A percentile compares a stretch with the other conserved stretches of the same genome.
These are phyloP conservation scores for Dolichomitus sp. DNA, from an alignment of 2,888 invertebrate genomes.

Conservation along the genomic window DNA sequence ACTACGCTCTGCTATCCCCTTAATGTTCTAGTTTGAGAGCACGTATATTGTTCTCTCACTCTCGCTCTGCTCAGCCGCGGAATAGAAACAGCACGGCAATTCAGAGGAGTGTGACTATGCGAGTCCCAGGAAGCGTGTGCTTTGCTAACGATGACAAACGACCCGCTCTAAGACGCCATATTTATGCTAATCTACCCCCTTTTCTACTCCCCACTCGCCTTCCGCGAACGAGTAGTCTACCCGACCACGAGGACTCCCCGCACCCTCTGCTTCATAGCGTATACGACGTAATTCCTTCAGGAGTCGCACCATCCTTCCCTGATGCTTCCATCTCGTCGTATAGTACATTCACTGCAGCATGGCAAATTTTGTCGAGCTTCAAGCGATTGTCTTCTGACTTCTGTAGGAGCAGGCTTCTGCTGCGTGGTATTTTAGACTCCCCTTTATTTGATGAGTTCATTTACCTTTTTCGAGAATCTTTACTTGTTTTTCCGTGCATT, in stretches of 20 bases:
- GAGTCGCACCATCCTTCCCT: slow-evolving; percentile 20
- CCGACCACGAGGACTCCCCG: slow-evolving; percentile 44
- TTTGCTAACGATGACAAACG: slow-evolving; percentile 86
- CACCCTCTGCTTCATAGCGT: slow-evolving; percentile 37
- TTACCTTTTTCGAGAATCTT: too few species aligned
- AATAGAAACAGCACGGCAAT: slow-evolving; percentile 81
- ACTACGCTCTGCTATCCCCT: slow-evolving; percentile 27
- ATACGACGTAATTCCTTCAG: slow-evolving; percentile 45
- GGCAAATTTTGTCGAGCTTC: slow-evolving; percentile 50
- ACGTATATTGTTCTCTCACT: slow-evolving; percentile 6
- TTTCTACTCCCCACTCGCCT: slow-evolving; percentile 21
- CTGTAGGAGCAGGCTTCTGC: not conserved
- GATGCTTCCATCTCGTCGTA: slow-evolving; percentile 17
- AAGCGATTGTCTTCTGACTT: slow-evolving; percentile 28
- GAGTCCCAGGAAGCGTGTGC: slow-evolving; percentile 86
- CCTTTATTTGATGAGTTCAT: too few species aligned
- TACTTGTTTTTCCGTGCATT: too few species aligned
- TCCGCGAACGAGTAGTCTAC: slow-evolving; percentile 54
- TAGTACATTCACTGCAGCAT: slow-evolving; percentile 36
- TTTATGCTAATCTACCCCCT: slow-evolving; percentile 85
- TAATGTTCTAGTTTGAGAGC: slow-evolving; percentile 40
- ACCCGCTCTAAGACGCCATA: slow-evolving; percentile 85
- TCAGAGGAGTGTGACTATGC: slow-evolving; percentile 82
- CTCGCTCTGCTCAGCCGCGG: slow-evolving; percentile 68
- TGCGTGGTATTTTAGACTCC: not conserved